Evolutionary conservation across 1,140 invertebrate species (phyloP).

Genomic region (Helicoverpa armigera): DNA sequence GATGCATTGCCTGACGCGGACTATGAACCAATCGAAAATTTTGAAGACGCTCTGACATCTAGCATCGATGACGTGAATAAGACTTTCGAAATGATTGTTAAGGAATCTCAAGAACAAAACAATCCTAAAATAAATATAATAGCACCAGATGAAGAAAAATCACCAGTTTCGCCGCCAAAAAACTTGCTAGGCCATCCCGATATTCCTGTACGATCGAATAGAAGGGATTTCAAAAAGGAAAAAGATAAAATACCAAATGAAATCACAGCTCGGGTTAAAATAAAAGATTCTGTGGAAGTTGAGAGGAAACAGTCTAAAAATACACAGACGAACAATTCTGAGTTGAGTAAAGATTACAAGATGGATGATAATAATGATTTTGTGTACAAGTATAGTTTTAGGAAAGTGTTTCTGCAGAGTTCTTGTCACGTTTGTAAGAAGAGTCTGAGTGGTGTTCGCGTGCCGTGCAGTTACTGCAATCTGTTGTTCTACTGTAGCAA

Average conservation of each 20-base stretch:
- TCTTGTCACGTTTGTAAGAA: constrained; percentile 82
- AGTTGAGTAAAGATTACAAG: constrained; percentile 62
- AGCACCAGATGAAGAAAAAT: constrained; percentile 69
- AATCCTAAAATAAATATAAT: constrained; percentile 77
- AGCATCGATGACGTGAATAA: constrained; percentile 79
- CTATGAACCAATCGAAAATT: constrained; percentile 78
- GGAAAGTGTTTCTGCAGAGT: constrained; percentile 82
- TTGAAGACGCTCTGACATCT: constrained; percentile 81
- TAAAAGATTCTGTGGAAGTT: constrained; percentile 78
- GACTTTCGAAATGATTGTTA: constrained; percentile 81
- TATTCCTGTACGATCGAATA: constrained; percentile 87
- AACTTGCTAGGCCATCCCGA: constrained; percentile 85
- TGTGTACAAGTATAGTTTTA: constrained; percentile 85
- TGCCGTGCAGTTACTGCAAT: constrained; percentile 81
- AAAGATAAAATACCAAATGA: constrained; percentile 81
- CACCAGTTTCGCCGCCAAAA: constrained; percentile 83
- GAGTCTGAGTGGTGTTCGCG: constrained; percentile 67
- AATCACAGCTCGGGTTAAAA: constrained; percentile 79
- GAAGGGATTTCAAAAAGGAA: constrained; percentile 85
- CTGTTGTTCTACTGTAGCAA: constrained; percentile 81
- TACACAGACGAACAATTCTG: constrained; percentile 67
- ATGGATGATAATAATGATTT: constrained; percentile 78
- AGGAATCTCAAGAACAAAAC: constrained; percentile 54
- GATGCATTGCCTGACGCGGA: constrained; percentile 24
- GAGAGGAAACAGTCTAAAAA: constrained; percentile 73